Evolutionary conservation across 1,140 invertebrate genomes (phyloP), one percentile per base, ranked within the genome.

Genomic region (Lepidurus apus): DNA sequence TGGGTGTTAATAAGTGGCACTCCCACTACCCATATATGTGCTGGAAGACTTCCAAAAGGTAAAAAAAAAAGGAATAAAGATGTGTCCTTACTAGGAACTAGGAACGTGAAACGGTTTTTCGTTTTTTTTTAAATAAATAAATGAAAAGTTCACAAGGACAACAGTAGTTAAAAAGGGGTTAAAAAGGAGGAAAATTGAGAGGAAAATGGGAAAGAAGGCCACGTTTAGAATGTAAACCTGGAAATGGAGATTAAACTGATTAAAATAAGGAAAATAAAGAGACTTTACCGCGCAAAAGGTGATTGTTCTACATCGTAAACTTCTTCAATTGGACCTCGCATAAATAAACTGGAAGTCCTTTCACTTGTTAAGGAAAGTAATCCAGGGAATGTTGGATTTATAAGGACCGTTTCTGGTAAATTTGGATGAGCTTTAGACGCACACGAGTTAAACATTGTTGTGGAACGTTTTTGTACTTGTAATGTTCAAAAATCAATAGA

Each of bases 11-110:
- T 65, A 47, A 65, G 53, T 65, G 53, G 53, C 53, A 65, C 53
- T 65, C 53, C 53, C 53, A 65, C 53, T n/a, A 65, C n/a, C 53
- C 53, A 65, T 65, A 65, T 65, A 21, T 65, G 53, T 65, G 53
- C 21, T 65, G 17, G 53, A 21, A 13, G 17, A 65, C 53, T 65
- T 65, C 53, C 17, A 13, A 65, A n/a, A 21, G 17, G 53, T 21
- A 65, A 13, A 65, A 17, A 65, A 65, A 65, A 65, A 65, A n/a
- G n/a, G 53, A 13, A n/a, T 65, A 65, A 65, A 65, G 17, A 5
- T 7, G 21, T 65, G 53, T 7, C 53, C 53, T 65, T 65, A 65
- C 53, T n/a, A 7, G 53, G 53, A 65, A 65, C 0, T 21, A 65
- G 21, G 13, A 21, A 21, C 53, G 17, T 65, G 8, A 17, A 65